Evolutionary conservation across 2,797 vertebrate genomes (phyloP), one percentile per base, ranked within the genome.

Genomic region (Melanotaenia pygmaea): DNA sequence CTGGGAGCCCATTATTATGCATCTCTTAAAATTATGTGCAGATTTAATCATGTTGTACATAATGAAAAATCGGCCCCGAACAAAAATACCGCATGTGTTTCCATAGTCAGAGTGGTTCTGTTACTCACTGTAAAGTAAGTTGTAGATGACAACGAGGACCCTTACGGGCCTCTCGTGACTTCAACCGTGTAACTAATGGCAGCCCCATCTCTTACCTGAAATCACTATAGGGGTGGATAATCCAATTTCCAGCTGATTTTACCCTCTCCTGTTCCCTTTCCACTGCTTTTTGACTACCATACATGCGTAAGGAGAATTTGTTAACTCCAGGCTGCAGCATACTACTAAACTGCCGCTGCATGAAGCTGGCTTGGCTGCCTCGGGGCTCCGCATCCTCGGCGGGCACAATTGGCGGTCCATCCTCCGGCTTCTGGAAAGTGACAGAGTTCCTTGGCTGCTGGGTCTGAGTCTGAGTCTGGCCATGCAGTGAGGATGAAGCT

Each of bases 231-330:
- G 98, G 98, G 70, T 99, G 98, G 81, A 99, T 99, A 94, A 99
- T 99, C 98, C 98, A 99, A 81, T 97, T 97, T 64, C 98, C 98
- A 67, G 98, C 98, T 57, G 97, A 98, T 91, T 99, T 99, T 26
- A 99, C 97, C 67, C 98, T 94, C 90, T 98, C 96, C 88, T 98
- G 97, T 85, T 99, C 98, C 61, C 94, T 88, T 81, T 99, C 98
- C 79, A 99, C 97, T 40, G 96, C 98, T 90, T 99, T 99, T 86
- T 99, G 96, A 80, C 97, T 98, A 53, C 98, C 98, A 87, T 98
- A 99, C 97, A 99, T 98, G 92, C 98, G 96, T 92, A 99, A 94
- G 87, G 97, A 99, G 96, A 99, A 99, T 96, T 99, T 99, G 92
- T 98, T 99, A 90, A 99, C 97, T 91, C 97, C 98, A 2, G 97